These are phyloP conservation scores for Drosophila neutralis DNA, from an alignment of 2,888 invertebrate species.

Conservation along the genomic window DNA sequence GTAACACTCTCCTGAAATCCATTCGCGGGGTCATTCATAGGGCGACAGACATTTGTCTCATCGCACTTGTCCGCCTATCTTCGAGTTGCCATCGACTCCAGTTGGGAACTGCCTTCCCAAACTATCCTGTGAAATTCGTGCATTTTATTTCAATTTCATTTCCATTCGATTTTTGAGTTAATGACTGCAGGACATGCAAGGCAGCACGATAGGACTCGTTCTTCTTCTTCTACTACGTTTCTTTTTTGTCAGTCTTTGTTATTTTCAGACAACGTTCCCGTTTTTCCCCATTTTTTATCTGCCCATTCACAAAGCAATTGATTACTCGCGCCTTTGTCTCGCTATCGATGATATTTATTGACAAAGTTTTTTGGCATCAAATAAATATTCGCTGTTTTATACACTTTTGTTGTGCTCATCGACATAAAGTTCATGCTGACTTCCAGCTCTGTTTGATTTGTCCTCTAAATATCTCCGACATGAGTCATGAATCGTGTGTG, in stretches of 20 bases:
- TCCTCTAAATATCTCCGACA: slow-evolving; percentile 22
- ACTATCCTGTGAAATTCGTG: slow-evolving; percentile 56
- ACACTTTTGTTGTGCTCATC: slow-evolving; percentile 33
- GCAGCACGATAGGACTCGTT: slow-evolving; percentile 49
- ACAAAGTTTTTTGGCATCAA: slow-evolving; percentile 68
- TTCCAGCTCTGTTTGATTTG: slow-evolving; percentile 23
- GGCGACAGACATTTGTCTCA: slow-evolving; percentile 52
- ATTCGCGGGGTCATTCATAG: slow-evolving; percentile 40
- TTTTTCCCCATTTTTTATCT: slow-evolving; percentile 1
- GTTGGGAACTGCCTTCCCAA: slow-evolving; percentile 15
- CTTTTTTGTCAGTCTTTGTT: slow-evolving; percentile 18
- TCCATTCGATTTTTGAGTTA: slow-evolving; percentile 76
- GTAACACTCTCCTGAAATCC: slow-evolving; percentile 69
- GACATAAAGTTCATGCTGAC: slow-evolving; percentile 33
- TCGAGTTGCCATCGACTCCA: slow-evolving; percentile 15
- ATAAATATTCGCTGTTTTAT: slow-evolving; percentile 51
- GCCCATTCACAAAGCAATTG: slow-evolving; percentile 37
- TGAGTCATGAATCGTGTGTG: slow-evolving; percentile 46
- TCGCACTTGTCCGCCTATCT: slow-evolving; percentile 36
- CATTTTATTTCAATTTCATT: slow-evolving; percentile 82
- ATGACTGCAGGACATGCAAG: slow-evolving; percentile 83
- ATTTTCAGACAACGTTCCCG: slow-evolving; percentile 40
- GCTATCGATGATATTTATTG: slow-evolving; percentile 74
- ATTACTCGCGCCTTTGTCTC: slow-evolving; percentile 56
- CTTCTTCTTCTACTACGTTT: neutral